phyloP scores from a whole-genome alignment of 2,888 invertebrate species.

The Hartigia nigra region DNA sequence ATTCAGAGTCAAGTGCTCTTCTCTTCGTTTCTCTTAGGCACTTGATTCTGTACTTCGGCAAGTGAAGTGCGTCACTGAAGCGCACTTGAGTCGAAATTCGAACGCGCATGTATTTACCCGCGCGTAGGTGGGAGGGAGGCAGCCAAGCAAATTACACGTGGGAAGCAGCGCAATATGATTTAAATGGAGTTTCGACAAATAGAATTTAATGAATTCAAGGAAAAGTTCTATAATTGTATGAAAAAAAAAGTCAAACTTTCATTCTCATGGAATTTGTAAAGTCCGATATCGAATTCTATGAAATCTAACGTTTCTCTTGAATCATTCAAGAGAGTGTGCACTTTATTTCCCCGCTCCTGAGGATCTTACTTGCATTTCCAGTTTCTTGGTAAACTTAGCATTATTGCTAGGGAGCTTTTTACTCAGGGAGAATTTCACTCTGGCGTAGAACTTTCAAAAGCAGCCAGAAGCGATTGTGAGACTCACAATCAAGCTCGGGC shows the following conservation, averaged over 20 bases:
- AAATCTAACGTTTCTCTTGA: neutral
- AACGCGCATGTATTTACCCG: neutral
- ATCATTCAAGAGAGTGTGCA: neutral
- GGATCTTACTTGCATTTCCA: neutral
- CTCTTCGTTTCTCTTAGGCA: constrained; percentile 17
- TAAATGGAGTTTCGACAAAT: neutral
- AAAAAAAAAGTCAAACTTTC: neutral
- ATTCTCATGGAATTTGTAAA: neutral
- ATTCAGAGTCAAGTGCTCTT: constrained; percentile 37
- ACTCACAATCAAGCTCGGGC: neutral
- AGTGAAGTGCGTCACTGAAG: constrained; percentile 1
- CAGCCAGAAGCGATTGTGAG: neutral
- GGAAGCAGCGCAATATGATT: neutral
- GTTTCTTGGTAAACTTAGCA: neutral
- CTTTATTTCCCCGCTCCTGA: neutral
- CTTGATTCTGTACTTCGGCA: neutral
- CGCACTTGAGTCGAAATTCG: neutral
- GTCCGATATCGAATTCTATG: neutral
- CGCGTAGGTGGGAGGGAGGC: neutral
- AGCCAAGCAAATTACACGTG: neutral
- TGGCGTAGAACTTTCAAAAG: neutral
- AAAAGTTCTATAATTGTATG: neutral
- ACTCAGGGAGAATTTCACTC: neutral
- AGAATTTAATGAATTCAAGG: neutral
- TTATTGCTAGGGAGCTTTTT: neutral